Conservation (phyloP, 2,797 vertebrate genomes). For the Neosilurus hyrtlii region DNA sequence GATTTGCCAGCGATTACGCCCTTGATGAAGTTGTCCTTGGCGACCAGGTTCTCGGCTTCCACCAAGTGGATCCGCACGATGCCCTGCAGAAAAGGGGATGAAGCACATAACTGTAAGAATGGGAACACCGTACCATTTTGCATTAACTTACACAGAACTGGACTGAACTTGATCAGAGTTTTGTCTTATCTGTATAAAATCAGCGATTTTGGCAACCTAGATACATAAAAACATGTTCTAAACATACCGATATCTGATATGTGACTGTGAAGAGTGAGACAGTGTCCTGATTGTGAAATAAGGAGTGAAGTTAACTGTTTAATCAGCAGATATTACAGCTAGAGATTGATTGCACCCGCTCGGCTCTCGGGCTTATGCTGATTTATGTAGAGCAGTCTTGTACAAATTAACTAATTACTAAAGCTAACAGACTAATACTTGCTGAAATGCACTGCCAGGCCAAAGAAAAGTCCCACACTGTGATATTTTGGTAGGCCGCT, state of each 20-base stretch:
- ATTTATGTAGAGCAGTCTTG: neutral
- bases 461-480: too few species aligned
- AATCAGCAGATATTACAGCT: neutral
- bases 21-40: conserved; percentile 89
- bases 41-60: conserved; percentile 80
- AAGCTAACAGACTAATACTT: neutral
- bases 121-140: neutral
- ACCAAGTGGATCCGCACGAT: conserved; percentile 87
- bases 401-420: neutral
- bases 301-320: neutral
- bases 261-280: neutral
- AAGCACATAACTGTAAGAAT: neutral
- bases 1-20: conserved; percentile 89
- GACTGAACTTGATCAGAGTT: neutral
- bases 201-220: neutral
- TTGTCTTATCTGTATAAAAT: neutral
- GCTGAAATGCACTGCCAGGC: neutral
- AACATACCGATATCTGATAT: neutral
- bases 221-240: neutral
- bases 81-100: conserved; percentile 71
- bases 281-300: neutral
- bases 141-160: neutral
- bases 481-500: too few species aligned
- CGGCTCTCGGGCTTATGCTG: neutral
- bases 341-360: too few species aligned